Base-by-base conservation (phyloP, 1,140 invertebrate genomes). In the Cheumatopsyche charites region DNA sequence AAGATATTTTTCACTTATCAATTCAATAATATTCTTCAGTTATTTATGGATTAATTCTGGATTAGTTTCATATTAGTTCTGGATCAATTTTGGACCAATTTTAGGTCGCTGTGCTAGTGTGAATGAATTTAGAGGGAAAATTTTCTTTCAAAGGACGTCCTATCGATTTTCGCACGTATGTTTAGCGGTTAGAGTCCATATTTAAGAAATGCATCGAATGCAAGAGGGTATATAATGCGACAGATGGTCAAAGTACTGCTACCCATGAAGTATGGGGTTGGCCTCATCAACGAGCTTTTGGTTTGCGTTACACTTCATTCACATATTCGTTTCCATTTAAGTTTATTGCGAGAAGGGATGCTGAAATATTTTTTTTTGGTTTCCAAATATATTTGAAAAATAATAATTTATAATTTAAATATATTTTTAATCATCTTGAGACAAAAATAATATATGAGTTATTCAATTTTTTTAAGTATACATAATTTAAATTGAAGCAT, bases 231-330 rank as follows among this genome's bases (percentile, higher is more conserved):
- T 67, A 26, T 72, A 72, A 72, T 71, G 29, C 52, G 74, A 75
- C 74, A 75, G 74, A 75, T 75, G 74, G 74, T 68, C 74, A 71
- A 75, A 73, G 58, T 71, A 62, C 68, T 63, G 49, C 49, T 70
- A n/a, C 58, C 69, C 43, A 42, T 42, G 52, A 55, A 68, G 45
- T 65, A 47, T 72, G 61, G 73, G 73, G 73, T 72, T 72, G 55
- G 47, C 41, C 70, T 75, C 70, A 75, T 75, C 70, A 72, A 75
- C 70, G 47, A 62, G 62, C 67, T 69, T 70, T 74, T 70, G 69
- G 62, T 73, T 73, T 73, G 63, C 67, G 67, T 69, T 65, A 70
- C 72, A 66, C 62, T 70, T 58, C 71, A 55, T 58, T 42, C 71
- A 68, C 65, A 68, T 49, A 73, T 73, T 73, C 71, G 65, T 62